These are phyloP conservation scores for Megalopta genalis DNA, from an alignment of 1,140 invertebrate genomes.

Conservation along the genomic window DNA sequence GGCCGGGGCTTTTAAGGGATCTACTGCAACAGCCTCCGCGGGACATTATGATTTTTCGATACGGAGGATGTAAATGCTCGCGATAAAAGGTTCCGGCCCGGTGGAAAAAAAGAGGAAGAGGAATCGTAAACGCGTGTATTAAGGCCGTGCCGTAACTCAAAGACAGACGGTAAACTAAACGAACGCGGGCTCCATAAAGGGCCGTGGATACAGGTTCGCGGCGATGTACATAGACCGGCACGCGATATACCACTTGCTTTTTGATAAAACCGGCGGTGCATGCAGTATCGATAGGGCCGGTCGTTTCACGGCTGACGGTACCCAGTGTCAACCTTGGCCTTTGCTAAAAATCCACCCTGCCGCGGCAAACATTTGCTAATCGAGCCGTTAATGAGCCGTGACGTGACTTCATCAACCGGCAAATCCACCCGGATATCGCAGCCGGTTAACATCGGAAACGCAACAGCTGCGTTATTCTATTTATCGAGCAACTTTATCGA, in stretches of 20 bases:
- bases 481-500: no score
- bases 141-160: slow-evolving; percentile 25
- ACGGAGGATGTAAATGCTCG: not conserved
- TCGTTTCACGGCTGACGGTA: not conserved
- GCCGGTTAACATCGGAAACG: no score
- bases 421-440: not conserved
- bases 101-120: not conserved
- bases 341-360: not conserved
- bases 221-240: not conserved
- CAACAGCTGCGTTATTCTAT: no score
- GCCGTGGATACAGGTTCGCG: not conserved
- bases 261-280: slow-evolving; percentile 28
- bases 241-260: slow-evolving; percentile 13
- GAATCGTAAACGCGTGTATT: not conserved
- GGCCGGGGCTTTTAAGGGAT: not conserved
- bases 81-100: not conserved
- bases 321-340: slow-evolving; percentile 16
- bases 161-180: slow-evolving; percentile 8
- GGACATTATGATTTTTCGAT: not conserved
- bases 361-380: not conserved
- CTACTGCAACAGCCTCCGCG: not conserved
- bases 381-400: not conserved
- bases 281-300: slow-evolving; percentile 16
- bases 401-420: no score
- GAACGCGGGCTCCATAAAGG: not conserved